Evolutionary conservation across 2,113 vertebrate genomes (phyloP).

Genomic region (Herpetotheres cachinnans): DNA sequence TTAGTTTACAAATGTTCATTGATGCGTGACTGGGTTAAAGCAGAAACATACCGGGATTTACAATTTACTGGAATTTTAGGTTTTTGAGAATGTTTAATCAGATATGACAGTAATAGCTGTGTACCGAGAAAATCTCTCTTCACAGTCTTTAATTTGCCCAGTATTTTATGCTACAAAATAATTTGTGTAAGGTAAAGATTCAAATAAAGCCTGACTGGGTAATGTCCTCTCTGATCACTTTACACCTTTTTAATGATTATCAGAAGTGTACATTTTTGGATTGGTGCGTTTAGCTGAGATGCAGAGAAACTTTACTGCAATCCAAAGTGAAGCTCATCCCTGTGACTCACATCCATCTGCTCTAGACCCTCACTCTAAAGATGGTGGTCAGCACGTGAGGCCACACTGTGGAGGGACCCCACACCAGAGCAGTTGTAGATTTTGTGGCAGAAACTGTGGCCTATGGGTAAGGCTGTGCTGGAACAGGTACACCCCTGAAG

Average conservation of each 20-base stretch:
- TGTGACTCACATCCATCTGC: not conserved
- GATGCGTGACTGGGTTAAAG: not conserved
- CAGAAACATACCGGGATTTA: not conserved
- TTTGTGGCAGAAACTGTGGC: not conserved
- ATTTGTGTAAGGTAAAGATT: not conserved
- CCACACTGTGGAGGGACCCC: not conserved
- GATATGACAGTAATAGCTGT: not conserved
- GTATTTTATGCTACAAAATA: not conserved
- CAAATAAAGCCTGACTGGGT: not conserved
- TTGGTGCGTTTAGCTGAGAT: not conserved
- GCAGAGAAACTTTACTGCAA: not conserved
- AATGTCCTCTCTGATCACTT: not conserved
- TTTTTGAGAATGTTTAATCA: not conserved
- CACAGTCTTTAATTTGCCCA: not conserved
- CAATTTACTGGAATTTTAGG: not conserved
- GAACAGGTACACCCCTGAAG: not conserved
- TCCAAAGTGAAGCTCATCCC: not conserved
- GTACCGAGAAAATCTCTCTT: not conserved
- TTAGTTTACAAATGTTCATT: not conserved
- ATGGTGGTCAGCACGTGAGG: not conserved
- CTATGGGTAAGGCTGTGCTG: not conserved
- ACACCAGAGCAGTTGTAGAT: not conserved
- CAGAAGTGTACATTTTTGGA: not conserved
- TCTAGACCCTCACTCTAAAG: not conserved
- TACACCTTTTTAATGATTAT: not conserved